Evolutionary conservation across 2,888 invertebrate genomes (phyloP), one percentile per base, ranked within the genome.

Genomic region (Erynnis tages): DNA sequence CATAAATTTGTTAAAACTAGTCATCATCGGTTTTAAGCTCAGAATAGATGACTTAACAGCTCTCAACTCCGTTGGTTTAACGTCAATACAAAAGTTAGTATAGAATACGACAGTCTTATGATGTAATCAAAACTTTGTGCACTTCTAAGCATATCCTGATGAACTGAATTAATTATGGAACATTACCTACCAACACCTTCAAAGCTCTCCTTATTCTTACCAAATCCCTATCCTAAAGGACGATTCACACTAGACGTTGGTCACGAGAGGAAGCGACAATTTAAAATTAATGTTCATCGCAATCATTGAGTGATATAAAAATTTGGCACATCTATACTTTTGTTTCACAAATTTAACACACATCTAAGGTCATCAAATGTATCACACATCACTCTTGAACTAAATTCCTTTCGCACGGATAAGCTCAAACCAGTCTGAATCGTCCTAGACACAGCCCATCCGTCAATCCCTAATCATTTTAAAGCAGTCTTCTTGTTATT

Each of bases 401-500:
- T 44, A n/a, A 3, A 16, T 44, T 17, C 11, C 11, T 21, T 11
- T 10, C 43, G 29, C 32, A 2, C 43, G 5, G 30, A 19, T 13
- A 30, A 29, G n/a, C 34, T 2, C 21, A 1, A 13, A 14, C 14
- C 0, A 1, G 14, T 34, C 45, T 35, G 8, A 50, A 35, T 35
- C 27, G 35, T 29, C 43, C 21, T 21, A 13, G 66, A 67, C 75
- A 79, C 79, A 78, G 75, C 76, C 73, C 72, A 59, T n/a, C 52
- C 52, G 63, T 63, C 62, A 61, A 64, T 67, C 64, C 64, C 68
- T 66, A 63, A 61, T 56, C 55, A 50, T 53, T 55, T 45, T 50
- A 21, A 47, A 59, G 44, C 63, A 61, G 62, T 78, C 77, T 72
- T 76, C 70, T 76, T 74, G 59, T 71, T 70, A 60, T 65, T 62